Evolutionary conservation across 2,888 invertebrate genomes (phyloP).

Genomic region (Psylliodes chrysocephalus): DNA sequence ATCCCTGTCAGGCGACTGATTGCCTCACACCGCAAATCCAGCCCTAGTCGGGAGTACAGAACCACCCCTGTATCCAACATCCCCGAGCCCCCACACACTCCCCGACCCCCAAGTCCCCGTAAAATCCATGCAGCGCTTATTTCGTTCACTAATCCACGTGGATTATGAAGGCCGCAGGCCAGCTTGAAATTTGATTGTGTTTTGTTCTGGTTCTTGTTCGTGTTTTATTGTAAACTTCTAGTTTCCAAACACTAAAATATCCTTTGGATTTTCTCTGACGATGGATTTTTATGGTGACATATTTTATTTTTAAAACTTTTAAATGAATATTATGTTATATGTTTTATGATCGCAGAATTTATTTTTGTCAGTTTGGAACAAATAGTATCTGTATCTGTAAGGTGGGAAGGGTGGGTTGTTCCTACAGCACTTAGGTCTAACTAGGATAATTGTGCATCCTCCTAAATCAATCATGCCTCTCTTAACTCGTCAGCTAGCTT

Average conservation of each 20-base stretch:
- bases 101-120: slow-evolving; percentile 31
- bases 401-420: too few relatives aligned
- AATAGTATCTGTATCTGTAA: too few relatives aligned
- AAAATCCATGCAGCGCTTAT: slow-evolving; percentile 49
- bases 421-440: too few relatives aligned
- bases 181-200: slow-evolving; percentile 52
- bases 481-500: too few relatives aligned
- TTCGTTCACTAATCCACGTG: slow-evolving; percentile 52
- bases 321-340: too few relatives aligned
- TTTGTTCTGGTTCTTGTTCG: slow-evolving; percentile 47
- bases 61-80: slow-evolving; percentile 34
- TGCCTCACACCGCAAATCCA: slow-evolving; percentile 58
- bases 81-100: slow-evolving; percentile 34
- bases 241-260: slow-evolving; percentile 33
- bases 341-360: too few relatives aligned
- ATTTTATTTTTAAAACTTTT: too few relatives aligned
- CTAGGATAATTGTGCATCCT: too few relatives aligned
- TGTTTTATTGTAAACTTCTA: slow-evolving; percentile 42
- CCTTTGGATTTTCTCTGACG: slow-evolving; percentile 9
- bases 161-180: slow-evolving; percentile 52
- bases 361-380: too few relatives aligned
- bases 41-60: slow-evolving; percentile 45
- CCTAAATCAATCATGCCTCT: too few relatives aligned
- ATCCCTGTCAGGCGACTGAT: slow-evolving; percentile 57
- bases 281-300: not conserved